A percentile compares a stretch with the other conserved stretches of the same genome.
phyloP scores from a whole-genome alignment of 2,113 vertebrate species.

The Tenrec ecaudatus region DNA sequence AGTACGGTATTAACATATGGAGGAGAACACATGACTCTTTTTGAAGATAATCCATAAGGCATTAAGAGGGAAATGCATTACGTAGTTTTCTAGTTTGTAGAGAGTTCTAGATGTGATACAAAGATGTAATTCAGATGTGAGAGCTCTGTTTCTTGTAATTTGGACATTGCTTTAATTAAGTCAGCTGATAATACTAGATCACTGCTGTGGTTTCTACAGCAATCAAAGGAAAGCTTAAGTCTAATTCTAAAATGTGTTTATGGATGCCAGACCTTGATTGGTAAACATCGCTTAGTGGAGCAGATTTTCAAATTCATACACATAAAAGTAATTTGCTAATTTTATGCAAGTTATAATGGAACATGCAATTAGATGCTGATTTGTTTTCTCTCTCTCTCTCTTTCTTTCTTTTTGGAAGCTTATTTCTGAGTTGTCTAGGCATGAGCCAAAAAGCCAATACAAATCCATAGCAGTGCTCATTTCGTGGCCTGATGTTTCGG shows the following conservation, averaged over 20 bases:
- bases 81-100: background rate
- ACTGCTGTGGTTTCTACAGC: background rate
- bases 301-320: background rate
- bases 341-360: background rate
- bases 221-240: background rate
- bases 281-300: background rate
- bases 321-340: constrained; percentile 1
- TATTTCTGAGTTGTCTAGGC: background rate
- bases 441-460: background rate
- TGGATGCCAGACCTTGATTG: background rate
- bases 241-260: background rate
- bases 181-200: background rate
- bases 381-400: background rate
- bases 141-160: constrained; percentile 22
- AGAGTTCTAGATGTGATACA: background rate
- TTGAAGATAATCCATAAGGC: background rate
- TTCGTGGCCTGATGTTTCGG: background rate
- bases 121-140: background rate
- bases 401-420: background rate
- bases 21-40: background rate
- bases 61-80: background rate
- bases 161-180: background rate
- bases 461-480: background rate
- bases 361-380: background rate
- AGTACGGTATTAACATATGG: background rate